These are phyloP conservation scores for Alloplasta piceator DNA, from an alignment of 2,888 invertebrate genomes.

Conservation along the genomic window DNA sequence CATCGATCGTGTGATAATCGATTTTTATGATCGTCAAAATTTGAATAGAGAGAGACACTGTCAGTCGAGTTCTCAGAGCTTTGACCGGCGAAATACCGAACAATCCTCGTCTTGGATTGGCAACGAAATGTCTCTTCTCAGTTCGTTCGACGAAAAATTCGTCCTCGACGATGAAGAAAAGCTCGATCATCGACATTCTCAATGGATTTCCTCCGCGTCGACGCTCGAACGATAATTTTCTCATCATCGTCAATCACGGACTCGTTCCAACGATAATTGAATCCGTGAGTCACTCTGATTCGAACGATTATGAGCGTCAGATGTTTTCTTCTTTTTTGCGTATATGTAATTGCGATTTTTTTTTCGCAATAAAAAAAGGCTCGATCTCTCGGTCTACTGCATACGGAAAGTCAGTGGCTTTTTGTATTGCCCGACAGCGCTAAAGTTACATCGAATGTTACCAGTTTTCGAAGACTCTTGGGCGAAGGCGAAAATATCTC, in stretches of 20 bases:
- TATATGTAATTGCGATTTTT: constrained; percentile 17
- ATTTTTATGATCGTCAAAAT: background rate
- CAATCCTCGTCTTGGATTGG: constrained; percentile 81
- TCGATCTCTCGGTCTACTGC: constrained; percentile 87
- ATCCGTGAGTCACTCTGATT: constrained; percentile 79
- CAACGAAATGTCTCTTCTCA: constrained; percentile 85
- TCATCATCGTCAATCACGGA: constrained; percentile 87
- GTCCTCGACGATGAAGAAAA: constrained; percentile 83
- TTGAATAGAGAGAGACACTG: constrained; percentile 86
- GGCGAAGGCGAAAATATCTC: constrained; percentile 93
- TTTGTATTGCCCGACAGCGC: constrained; percentile 89
- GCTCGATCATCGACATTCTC: constrained; percentile 84
- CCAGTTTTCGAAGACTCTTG: constrained; percentile 85
- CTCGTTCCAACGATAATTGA: constrained; percentile 88
- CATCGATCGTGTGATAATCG: background rate
- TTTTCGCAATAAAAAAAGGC: constrained; percentile 82
- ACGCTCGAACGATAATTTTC: constrained; percentile 83
- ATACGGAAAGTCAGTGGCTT: constrained; percentile 92
- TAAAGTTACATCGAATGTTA: constrained; percentile 83
- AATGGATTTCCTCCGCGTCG: constrained; percentile 79
- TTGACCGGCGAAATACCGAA: constrained; percentile 85
- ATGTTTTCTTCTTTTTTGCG: constrained; percentile 16
- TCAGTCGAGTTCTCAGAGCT: constrained; percentile 87
- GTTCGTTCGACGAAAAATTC: constrained; percentile 76
- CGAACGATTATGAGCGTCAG: background rate